Percentiles rank a stretch among this genome's conserved stretches.
phyloP scores from a whole-genome alignment of 2,888 invertebrate species.

The Nephrotoma flavescens region DNA sequence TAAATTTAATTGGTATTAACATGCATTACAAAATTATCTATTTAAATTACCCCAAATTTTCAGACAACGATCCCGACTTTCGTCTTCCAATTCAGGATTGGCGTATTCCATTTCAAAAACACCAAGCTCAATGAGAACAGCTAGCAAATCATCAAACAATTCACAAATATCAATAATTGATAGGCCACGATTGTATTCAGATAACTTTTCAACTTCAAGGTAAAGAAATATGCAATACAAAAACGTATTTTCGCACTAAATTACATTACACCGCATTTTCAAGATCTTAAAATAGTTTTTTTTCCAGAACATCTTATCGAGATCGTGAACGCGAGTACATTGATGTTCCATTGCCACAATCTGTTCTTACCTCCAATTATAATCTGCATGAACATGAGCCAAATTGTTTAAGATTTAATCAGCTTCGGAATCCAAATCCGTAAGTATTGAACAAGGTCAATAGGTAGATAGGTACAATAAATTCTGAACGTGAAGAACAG shows the following conservation, averaged over 20 bases:
- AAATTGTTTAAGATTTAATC: conserved; percentile 38
- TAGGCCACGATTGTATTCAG: not conserved
- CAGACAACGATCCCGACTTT: not conserved
- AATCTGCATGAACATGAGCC: conserved; percentile 32
- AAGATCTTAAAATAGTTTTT: not conserved
- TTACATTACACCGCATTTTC: not conserved
- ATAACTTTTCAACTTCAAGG: not conserved
- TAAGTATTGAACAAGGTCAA: conserved; percentile 6
- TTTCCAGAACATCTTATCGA: conserved; percentile 13
- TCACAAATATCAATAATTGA: conserved; percentile 1
- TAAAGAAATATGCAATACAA: not conserved
- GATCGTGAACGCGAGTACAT: conserved; percentile 30
- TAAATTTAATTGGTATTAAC: not conserved
- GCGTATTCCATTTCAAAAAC: conserved; percentile 27
- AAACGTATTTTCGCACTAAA: not conserved
- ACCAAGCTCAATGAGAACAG: conserved; percentile 19
- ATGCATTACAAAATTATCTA: not conserved
- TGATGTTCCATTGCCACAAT: conserved; percentile 32
- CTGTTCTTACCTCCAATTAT: conserved; percentile 24
- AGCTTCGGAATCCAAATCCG: conserved; percentile 30
- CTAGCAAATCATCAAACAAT: conserved; percentile 10
- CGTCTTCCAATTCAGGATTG: conserved; percentile 27
- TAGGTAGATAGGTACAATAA: no score
- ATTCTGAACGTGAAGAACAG: not conserved
- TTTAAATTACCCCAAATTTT: not conserved